A percentile compares a stretch with the other conserved stretches of the same genome.
phyloP scores from a whole-genome alignment of 2,113 vertebrate species.

The Telmatochromis brachygnathus region DNA sequence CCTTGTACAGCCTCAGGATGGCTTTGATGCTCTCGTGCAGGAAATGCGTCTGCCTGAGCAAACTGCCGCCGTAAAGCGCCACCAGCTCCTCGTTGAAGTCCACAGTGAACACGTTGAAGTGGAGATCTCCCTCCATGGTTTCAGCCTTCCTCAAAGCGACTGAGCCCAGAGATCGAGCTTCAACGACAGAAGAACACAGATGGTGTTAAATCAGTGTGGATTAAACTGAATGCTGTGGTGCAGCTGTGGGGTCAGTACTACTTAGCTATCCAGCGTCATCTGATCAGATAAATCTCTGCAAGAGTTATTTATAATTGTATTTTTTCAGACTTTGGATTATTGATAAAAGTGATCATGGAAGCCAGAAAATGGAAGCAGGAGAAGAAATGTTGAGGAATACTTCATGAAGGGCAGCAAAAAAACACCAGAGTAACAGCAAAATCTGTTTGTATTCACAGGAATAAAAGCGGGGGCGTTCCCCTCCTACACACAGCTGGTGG shows the following conservation, averaged over 20 bases:
- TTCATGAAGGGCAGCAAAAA: not conserved
- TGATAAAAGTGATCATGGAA: not conserved
- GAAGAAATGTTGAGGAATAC: not conserved
- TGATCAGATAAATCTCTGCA: not conserved
- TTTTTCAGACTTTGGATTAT: not conserved
- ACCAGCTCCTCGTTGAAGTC: constrained; percentile 97
- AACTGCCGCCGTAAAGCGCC: constrained; percentile 90
- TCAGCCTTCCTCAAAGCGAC: constrained; percentile 94
- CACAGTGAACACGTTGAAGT: constrained; percentile 93
- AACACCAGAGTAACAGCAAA: not conserved
- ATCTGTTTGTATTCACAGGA: not conserved
- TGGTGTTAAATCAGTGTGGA: not conserved
- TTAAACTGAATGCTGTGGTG: not conserved
- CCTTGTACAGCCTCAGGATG: constrained; percentile 91
- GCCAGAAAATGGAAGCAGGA: not conserved
- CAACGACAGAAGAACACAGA: not conserved
- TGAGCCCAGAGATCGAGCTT: constrained; percentile 89
- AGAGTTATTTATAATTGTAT: not conserved
- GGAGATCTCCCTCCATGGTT: constrained; percentile 79
- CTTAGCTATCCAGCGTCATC: not conserved
- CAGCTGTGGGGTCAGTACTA: not conserved
- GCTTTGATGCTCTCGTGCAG: constrained; percentile 92
- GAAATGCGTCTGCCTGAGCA: constrained; percentile 87
- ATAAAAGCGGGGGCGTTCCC: not conserved
- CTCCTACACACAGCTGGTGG: constrained; percentile 5